Base-by-base conservation (phyloP, 2,888 invertebrate genomes). In the Himalopsyche anomala region DNA sequence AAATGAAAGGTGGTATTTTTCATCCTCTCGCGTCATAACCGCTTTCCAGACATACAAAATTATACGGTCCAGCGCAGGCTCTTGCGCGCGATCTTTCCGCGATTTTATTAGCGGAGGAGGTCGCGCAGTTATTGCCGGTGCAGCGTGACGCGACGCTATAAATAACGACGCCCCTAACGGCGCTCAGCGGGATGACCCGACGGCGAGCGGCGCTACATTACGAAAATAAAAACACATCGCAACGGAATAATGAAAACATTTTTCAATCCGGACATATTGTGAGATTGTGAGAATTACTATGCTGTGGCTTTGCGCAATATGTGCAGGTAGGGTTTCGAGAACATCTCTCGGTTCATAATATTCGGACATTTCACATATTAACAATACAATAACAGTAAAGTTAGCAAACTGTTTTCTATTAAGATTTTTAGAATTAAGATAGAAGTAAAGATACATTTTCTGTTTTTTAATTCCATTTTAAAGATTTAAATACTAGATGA, bases 161-260 rank as follows among this genome's bases (percentile, higher is more conserved):
- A 86, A 86, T 86, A 86, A 86, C 81, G 74, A 36, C 62, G 56
- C 83, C 83, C 83, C 82, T 69, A 51, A 62, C 74, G 51, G 74
- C 69, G 81, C 84, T 42, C 74, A 69, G 81, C 81, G 74, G 81
- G 81, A 69, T 85, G 84, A 84, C 84, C 82, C 62, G 40, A 69
- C 74, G 84, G 82, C 55, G 51, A 82, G 45, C 55, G 56, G 42
- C 28, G 80, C 54, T 80, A 84, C 74, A n/a, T 54, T 54, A 82
- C 84, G 80, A 80, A 82, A 88, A 82, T 87, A 87, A 85, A 87
- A 87, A 87, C 85, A 82, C 85, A 80, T 81, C 84, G 80, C 85
- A 54, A 62, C 83, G 79, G 82, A 85, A 87, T 86, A 88, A 88
- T 85, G 86, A 87, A 87, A 87, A 87, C 85, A 87, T 87, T 88